A percentile compares a stretch with the other conserved stretches of the same genome.
Evolutionary conservation across 2,797 vertebrate species (phyloP).

Genomic region (Pseudopleuronectes americanus): DNA sequence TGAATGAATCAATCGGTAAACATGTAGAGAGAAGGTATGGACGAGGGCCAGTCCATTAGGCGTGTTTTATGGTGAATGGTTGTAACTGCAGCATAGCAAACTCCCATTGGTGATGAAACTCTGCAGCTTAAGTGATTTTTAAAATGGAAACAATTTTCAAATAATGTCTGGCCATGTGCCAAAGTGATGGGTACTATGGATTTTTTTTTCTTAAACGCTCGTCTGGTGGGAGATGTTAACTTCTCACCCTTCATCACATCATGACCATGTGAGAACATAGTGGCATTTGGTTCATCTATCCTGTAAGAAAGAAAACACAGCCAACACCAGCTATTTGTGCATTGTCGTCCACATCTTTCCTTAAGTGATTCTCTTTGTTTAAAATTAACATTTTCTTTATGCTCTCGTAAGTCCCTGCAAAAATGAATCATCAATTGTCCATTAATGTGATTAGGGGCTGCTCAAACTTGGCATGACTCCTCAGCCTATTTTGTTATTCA

Average conservation of each 20-base stretch:
- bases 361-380: not conserved
- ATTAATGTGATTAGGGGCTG: not conserved
- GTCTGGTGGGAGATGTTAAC: conserved; percentile 54
- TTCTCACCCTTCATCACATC: conserved; percentile 40
- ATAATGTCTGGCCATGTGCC: conserved; percentile 39
- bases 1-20: not conserved
- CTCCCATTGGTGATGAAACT: conserved; percentile 12
- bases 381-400: not conserved
- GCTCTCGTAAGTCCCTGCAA: not conserved
- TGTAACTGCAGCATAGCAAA: conserved; percentile 8
- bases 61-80: not conserved
- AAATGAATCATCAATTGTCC: not conserved
- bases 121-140: conserved; percentile 26
- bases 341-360: not conserved
- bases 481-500: not conserved
- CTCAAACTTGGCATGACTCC: not conserved
- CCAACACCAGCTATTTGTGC: not conserved
- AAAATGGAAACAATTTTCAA: conserved; percentile 21
- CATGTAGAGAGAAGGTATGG: not conserved
- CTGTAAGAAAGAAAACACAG: conserved; percentile 3
- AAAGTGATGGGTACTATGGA: conserved; percentile 34
- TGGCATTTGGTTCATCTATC: conserved; percentile 16
- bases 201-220: conserved; percentile 14
- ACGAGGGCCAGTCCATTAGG: not conserved
- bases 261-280: conserved; percentile 32